phyloP scores from a whole-genome alignment of 2,113 vertebrate genomes.

The Oceanites oceanicus region DNA sequence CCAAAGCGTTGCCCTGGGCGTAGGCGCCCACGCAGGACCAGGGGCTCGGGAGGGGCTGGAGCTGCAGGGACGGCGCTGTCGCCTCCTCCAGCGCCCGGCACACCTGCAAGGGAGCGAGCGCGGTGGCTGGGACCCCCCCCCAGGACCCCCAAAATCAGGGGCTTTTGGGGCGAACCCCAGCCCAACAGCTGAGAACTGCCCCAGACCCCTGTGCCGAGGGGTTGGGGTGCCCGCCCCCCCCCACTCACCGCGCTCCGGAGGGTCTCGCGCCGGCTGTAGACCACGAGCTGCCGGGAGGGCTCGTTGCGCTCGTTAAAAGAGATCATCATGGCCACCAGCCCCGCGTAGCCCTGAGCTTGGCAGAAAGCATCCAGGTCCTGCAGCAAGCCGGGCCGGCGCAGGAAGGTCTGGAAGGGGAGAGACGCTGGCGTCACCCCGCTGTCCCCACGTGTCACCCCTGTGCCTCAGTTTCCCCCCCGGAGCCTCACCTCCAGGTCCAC shows the following conservation, averaged over 20 bases:
- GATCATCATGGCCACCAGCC: conserved; percentile 86
- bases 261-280: conserved; percentile 77
- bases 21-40: conserved; percentile 78
- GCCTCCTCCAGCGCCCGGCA: conserved; percentile 81
- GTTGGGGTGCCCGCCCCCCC: fast-evolving
- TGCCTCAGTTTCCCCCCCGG: not conserved
- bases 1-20: conserved; percentile 82
- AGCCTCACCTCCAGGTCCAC: conserved; percentile 80
- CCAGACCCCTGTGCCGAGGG: fast-evolving
- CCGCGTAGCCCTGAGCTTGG: conserved; percentile 68
- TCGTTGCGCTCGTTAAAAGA: conserved; percentile 75
- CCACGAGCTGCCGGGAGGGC: conserved; percentile 81
- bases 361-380: conserved; percentile 83
- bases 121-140: fast-evolving
- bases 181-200: not conserved
- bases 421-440: fast-evolving
- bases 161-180: fast-evolving
- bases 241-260: conserved; percentile 75
- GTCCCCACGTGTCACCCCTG: fast-evolving
- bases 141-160: not conserved
- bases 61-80: conserved; percentile 69
- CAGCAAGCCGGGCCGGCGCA: conserved; percentile 72
- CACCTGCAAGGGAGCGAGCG: conserved; percentile 52
- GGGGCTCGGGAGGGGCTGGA: conserved; percentile 72
- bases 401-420: conserved; percentile 74